A percentile compares a stretch with the other conserved stretches of the same genome.
Conservation (phyloP, 2,888 invertebrate species). For the Heliconius cydno region DNA sequence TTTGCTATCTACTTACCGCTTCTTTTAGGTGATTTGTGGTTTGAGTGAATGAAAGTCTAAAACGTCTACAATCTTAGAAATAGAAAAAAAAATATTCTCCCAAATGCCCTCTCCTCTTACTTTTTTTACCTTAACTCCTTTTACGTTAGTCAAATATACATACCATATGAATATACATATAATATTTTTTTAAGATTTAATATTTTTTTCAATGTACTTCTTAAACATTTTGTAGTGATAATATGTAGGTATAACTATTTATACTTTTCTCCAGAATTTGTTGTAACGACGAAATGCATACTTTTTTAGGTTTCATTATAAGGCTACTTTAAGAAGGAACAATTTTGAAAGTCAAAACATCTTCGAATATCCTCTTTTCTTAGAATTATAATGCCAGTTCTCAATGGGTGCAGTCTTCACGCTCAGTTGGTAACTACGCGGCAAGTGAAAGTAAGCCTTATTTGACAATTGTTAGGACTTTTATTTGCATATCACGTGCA, state of each 20-base stretch:
- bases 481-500: background rate
- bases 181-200: too few species aligned
- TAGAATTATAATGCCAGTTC: conserved; percentile 20
- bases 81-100: too few species aligned
- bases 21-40: too few species aligned
- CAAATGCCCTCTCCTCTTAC: too few species aligned
- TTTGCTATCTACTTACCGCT: too few species aligned
- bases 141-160: background rate
- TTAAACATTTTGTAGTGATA: background rate
- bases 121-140: too few species aligned
- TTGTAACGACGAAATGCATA: background rate
- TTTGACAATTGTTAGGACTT: background rate
- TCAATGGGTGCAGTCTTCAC: conserved; percentile 33
- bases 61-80: too few species aligned
- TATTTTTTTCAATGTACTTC: too few species aligned
- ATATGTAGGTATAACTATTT: too few species aligned
- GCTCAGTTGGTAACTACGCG: background rate
- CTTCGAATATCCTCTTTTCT: conserved; percentile 14
- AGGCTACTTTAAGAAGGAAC: background rate
- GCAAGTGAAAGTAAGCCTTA: background rate
- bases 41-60: too few species aligned
- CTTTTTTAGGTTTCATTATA: background rate
- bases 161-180: background rate
- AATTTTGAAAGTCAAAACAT: background rate
- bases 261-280: background rate